Base-by-base conservation (phyloP, 2,797 vertebrate genomes). In the Acrossocheilus fasciatus region DNA sequence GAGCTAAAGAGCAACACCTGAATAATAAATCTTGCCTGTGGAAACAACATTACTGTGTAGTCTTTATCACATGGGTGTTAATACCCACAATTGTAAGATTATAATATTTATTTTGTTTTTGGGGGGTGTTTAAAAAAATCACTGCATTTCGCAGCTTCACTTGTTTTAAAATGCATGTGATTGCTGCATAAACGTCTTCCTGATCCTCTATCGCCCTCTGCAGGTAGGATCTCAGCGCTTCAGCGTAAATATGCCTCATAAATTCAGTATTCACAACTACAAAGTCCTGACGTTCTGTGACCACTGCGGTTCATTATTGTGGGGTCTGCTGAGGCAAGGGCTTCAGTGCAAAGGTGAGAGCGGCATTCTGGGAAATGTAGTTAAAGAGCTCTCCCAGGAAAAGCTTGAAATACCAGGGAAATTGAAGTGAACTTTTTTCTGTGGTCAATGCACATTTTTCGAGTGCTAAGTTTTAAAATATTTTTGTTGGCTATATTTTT, bases 201-300 rank as follows among this genome's bases (percentile, higher is more conserved):
- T 54, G 69, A 69, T 81, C 78, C 41, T 90, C 78, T 89, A 82
- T 84, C 36, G 77, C 90, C 86, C 88, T 0, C 93, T 94, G 91
- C 92, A 97, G 89, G 97, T 98, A 87, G 97, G 97, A 50, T 97
- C 97, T 36, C 98, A 98, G 91, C 96, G 98, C 89, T 99, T 99
- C 93, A 98, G 98, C 30, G 98, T 99, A 89, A 99, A 99, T 93
- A 97, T 99, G 95, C 98, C 98, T 76, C 98, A 99, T 93, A 99
- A 97, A 92, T 99, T 99, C 88, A 96, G 97, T 89, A 99, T 98
- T 94, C 98, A 99, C 93, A 99, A 97, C 96, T 99, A 98, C 92
- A 99, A 99, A 95, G 98, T 98, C 83, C 97, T 97, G 87, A 99
- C 98, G 15, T 98, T 98, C 95, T 99, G 97, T 75, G 98, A 99